A percentile compares a stretch with the other conserved stretches of the same genome.
Evolutionary conservation across 2,113 vertebrate genomes (phyloP).

Genomic region (Ailuropoda melanoleuca): DNA sequence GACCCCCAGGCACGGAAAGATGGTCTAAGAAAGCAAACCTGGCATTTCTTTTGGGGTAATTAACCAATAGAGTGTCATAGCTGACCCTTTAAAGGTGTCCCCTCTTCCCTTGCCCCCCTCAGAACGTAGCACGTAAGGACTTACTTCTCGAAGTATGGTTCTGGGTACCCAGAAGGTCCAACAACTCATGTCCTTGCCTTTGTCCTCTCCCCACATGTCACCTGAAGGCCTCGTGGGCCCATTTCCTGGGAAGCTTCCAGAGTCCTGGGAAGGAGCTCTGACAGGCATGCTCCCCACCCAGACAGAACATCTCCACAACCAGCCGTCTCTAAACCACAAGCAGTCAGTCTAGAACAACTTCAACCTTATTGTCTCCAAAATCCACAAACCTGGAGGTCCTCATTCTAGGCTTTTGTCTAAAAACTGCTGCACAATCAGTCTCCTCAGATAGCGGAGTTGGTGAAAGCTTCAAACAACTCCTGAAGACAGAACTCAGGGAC

Average conservation of each 20-base stretch:
- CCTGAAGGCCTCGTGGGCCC: not conserved
- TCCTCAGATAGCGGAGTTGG: not conserved
- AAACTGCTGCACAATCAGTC: not conserved
- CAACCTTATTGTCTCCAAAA: not conserved
- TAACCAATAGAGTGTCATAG: not conserved
- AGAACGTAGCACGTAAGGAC: accelerated
- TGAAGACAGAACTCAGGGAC: not conserved
- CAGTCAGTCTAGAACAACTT: not conserved
- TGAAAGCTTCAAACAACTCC: not conserved
- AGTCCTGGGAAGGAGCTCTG: not conserved
- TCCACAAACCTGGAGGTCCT: not conserved
- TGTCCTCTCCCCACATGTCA: no score
- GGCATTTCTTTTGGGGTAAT: no score
- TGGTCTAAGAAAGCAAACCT: not conserved
- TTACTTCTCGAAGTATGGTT: not conserved
- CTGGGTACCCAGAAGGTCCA: not conserved
- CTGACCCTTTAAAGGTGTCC: no score
- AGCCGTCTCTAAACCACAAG: not conserved
- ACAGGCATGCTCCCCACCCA: not conserved
- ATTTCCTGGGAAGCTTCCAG: not conserved
- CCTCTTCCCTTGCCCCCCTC: no score
- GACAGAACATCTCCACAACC: not conserved
- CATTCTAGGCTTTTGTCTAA: not conserved
- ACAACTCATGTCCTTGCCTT: not conserved
- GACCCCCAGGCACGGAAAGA: not conserved